phyloP scores from a whole-genome alignment of 2,113 vertebrate genomes.

The Rhinopomastus cyanomelas region DNA sequence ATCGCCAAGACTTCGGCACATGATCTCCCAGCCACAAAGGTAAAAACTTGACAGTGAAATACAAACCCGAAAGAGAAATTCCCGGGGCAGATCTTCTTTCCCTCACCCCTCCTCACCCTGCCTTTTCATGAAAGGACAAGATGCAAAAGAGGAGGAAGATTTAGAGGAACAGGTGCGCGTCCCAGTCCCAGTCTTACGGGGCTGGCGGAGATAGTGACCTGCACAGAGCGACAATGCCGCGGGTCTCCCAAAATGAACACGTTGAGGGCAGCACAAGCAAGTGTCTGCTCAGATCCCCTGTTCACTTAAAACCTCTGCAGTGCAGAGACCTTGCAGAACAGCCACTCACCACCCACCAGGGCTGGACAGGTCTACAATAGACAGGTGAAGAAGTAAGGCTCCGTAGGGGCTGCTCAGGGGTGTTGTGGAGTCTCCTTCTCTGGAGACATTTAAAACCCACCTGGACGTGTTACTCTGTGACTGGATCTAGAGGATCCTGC shows the following conservation, averaged over 20 bases:
- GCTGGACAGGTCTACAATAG: background rate
- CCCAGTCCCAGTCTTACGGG: background rate
- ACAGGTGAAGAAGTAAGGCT: background rate
- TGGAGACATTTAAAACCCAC: too few species aligned
- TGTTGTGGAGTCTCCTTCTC: too few species aligned
- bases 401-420: too few species aligned
- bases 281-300: background rate
- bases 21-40: constrained; percentile 42
- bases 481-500: too few species aligned
- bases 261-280: background rate
- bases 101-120: constrained; percentile 55
- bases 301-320: background rate
- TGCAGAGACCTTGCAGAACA: background rate
- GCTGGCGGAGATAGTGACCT: background rate
- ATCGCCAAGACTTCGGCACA: constrained; percentile 13
- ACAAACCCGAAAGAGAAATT: constrained; percentile 55
- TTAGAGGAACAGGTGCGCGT: constrained; percentile 56
- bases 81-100: constrained; percentile 55
- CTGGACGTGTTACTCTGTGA: too few species aligned
- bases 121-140: constrained; percentile 61
- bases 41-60: constrained; percentile 60
- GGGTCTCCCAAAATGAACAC: background rate
- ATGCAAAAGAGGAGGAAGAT: constrained; percentile 52
- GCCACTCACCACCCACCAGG: background rate
- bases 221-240: background rate